These are phyloP conservation scores for Myodes glareolus DNA, from an alignment of 2,113 vertebrate species.

Conservation along the genomic window DNA sequence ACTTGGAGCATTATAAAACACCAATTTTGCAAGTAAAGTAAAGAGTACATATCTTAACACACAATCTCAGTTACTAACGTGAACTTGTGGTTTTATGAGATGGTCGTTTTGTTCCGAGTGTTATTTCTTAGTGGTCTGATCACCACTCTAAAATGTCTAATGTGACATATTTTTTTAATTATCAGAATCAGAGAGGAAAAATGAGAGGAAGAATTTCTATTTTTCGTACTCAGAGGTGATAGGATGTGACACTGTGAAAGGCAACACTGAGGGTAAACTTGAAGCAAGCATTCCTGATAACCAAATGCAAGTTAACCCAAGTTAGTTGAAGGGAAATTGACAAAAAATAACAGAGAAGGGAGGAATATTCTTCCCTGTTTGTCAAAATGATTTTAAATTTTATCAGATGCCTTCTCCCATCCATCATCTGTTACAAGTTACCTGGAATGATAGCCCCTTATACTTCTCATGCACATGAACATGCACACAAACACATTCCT, in stretches of 20 bases:
- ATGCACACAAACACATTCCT: background rate
- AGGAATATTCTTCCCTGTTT: background rate
- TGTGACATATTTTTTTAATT: background rate
- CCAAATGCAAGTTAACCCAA: background rate
- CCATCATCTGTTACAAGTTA: background rate
- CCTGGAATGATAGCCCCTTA: background rate
- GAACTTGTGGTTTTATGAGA: slow-evolving; percentile 33
- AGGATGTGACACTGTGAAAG: background rate
- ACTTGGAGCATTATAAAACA: slow-evolving; percentile 26
- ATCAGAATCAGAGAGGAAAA: background rate
- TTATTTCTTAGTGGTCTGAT: background rate
- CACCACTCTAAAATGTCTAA: background rate
- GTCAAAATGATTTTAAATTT: background rate
- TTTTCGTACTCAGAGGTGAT: background rate
- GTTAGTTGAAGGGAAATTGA: slow-evolving; percentile 21
- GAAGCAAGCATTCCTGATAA: background rate
- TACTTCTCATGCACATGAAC: background rate
- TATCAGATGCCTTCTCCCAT: background rate
- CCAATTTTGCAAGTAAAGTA: background rate
- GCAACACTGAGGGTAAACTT: background rate
- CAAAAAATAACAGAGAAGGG: background rate
- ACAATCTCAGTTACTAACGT: background rate
- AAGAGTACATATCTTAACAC: slow-evolving; percentile 26
- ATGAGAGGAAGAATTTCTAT: background rate
- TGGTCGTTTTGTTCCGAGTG: background rate